Evolutionary conservation across 2,888 invertebrate species (phyloP).

Genomic region (Dilophus febrilis): DNA sequence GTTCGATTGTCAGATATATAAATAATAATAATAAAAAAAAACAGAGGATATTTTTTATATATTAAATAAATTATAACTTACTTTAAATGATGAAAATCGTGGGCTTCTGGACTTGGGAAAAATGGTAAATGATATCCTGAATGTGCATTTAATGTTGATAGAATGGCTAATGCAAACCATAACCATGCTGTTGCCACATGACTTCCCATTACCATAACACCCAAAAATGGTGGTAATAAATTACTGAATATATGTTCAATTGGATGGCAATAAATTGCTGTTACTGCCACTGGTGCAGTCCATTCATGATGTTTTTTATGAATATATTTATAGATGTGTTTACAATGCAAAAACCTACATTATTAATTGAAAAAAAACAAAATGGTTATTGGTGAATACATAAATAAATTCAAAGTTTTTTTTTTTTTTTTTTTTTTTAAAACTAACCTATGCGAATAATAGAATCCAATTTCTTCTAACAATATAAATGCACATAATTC

Average conservation of each 20-base stretch:
- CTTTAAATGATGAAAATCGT: slow-evolving; percentile 79
- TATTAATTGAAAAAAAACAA: slow-evolving; percentile 9
- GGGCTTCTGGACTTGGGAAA: slow-evolving; percentile 70
- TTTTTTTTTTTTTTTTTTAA: slow-evolving; percentile 1
- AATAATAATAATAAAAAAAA: too few species aligned
- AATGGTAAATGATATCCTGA: slow-evolving; percentile 76
- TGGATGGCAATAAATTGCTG: slow-evolving; percentile 66
- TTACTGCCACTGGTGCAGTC: slow-evolving; percentile 73
- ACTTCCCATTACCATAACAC: slow-evolving; percentile 54
- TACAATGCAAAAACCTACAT: slow-evolving; percentile 51
- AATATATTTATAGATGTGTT: slow-evolving; percentile 57
- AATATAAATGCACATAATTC: slow-evolving; percentile 56
- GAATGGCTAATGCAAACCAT: slow-evolving; percentile 62
- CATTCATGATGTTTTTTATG: slow-evolving; percentile 81
- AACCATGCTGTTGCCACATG: slow-evolving; percentile 62
- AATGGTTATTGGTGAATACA: slow-evolving; percentile 1
- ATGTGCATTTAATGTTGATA: slow-evolving; percentile 65
- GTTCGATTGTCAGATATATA: too few species aligned
- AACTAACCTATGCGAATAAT: slow-evolving; percentile 59
- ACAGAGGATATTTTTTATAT: too few species aligned
- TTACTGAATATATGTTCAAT: slow-evolving; percentile 61
- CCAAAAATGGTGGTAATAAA: slow-evolving; percentile 55
- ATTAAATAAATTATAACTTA: too few species aligned
- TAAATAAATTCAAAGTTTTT: background rate
- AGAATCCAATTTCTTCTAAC: slow-evolving; percentile 66